These are phyloP conservation scores for Timema podura DNA, from an alignment of 2,888 invertebrate genomes.

Conservation along the genomic window DNA sequence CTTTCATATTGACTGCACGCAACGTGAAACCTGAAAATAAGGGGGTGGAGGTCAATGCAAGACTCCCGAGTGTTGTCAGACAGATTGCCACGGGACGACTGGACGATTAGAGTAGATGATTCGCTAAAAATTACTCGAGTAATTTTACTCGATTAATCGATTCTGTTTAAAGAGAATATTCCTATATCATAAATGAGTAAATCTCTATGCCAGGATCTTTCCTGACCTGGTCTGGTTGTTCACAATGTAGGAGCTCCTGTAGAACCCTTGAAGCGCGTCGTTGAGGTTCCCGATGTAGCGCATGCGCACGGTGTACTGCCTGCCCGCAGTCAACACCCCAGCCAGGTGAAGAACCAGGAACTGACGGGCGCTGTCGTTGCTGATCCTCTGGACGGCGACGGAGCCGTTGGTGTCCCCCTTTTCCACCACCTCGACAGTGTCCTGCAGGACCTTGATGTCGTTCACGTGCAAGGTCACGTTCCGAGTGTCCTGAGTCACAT, in stretches of 20 bases:
- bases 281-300: constrained; percentile 68
- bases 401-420: constrained; percentile 35
- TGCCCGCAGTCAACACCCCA: constrained; percentile 54
- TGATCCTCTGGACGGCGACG: constrained; percentile 35
- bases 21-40: too few species aligned
- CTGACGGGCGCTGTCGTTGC: constrained; percentile 58
- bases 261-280: constrained; percentile 75
- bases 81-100: too few species aligned
- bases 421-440: constrained; percentile 50
- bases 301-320: constrained; percentile 63
- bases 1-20: too few species aligned
- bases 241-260: constrained; percentile 72
- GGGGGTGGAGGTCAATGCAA: too few species aligned
- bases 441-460: constrained; percentile 60
- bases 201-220: constrained; percentile 16
- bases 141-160: too few species aligned
- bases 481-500: constrained; percentile 57
- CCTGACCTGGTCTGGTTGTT: constrained; percentile 65
- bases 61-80: too few species aligned
- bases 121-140: too few species aligned
- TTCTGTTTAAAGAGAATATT: too few species aligned
- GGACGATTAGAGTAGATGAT: too few species aligned
- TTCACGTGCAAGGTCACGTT: constrained; percentile 72
- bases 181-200: too few species aligned
- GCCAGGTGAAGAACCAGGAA: constrained; percentile 65